Conservation (phyloP, 1,140 invertebrate genomes). For the Cydia strobilella region DNA sequence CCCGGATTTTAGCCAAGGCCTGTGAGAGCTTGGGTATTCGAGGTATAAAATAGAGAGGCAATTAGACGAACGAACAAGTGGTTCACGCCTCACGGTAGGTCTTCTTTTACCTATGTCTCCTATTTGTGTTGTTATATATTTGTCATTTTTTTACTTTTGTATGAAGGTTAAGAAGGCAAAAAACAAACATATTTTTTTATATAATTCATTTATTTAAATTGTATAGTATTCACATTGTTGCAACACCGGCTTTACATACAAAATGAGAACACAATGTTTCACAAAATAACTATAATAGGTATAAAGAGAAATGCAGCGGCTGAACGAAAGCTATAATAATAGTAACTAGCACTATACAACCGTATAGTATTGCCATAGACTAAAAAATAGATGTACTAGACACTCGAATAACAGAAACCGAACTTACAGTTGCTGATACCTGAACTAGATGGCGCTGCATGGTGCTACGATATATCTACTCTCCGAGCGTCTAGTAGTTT, state of each 20-base stretch:
- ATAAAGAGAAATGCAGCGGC: slow-evolving; percentile 75
- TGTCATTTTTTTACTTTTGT: neutral
- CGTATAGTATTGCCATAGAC: slow-evolving; percentile 3
- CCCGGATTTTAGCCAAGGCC: no score
- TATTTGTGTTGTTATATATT: neutral
- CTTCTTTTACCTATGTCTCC: no score
- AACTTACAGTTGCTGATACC: neutral
- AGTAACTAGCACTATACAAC: slow-evolving; percentile 53
- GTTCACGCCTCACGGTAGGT: no score
- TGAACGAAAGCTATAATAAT: slow-evolving; percentile 69
- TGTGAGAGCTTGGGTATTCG: no score
- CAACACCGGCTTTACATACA: slow-evolving; percentile 76
- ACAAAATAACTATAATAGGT: slow-evolving; percentile 74
- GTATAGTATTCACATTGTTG: slow-evolving; percentile 79
- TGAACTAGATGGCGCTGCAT: neutral
- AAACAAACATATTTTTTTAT: slow-evolving; percentile 61
- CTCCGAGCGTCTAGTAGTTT: neutral
- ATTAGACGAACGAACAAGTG: no score
- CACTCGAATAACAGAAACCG: neutral
- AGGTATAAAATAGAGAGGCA: no score
- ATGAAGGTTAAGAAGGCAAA: neutral
- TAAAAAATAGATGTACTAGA: neutral
- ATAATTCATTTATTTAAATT: slow-evolving; percentile 81
- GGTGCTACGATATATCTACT: slow-evolving; percentile 13
- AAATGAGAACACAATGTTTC: slow-evolving; percentile 77